Evolutionary conservation across 1,140 invertebrate species (phyloP).

Genomic region (Pollicipes pollicipes): DNA sequence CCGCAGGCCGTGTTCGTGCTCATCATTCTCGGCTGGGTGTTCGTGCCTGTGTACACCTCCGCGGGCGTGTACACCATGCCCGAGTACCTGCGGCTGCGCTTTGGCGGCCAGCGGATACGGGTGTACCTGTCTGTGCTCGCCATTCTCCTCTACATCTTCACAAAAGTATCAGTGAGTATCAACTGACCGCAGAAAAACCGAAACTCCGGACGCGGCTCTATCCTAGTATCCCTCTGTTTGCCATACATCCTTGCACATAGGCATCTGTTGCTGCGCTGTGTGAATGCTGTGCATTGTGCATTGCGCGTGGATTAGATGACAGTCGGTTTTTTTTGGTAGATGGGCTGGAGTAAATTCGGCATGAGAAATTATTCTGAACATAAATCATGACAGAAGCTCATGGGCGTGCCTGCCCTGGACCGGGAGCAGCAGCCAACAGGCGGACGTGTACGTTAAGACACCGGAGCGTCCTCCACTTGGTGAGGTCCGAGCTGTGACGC

Average conservation of each 20-base stretch:
- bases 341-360: background rate
- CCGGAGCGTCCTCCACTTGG: too few species aligned
- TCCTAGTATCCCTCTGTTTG: too few species aligned
- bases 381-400: background rate
- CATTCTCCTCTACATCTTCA: slow-evolving; percentile 37
- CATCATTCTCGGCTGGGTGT: slow-evolving; percentile 37
- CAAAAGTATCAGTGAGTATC: slow-evolving; percentile 37
- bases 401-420: background rate
- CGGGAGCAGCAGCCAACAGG: too few species aligned
- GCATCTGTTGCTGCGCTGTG: background rate
- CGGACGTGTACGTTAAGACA: too few species aligned
- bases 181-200: background rate
- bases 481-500: background rate
- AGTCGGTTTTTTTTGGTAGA: too few species aligned
- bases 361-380: background rate
- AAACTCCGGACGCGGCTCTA: too few species aligned
- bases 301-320: background rate
- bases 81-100: slow-evolving; percentile 36
- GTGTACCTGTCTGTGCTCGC: slow-evolving; percentile 36
- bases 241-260: background rate
- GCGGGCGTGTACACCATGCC: slow-evolving; percentile 35
- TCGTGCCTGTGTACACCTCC: slow-evolving; percentile 39
- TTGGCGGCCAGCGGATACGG: slow-evolving; percentile 35
- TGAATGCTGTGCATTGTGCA: background rate
- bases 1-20: slow-evolving; percentile 32